Conservation (phyloP, 1,140 invertebrate species). For the Magallana gigas region DNA sequence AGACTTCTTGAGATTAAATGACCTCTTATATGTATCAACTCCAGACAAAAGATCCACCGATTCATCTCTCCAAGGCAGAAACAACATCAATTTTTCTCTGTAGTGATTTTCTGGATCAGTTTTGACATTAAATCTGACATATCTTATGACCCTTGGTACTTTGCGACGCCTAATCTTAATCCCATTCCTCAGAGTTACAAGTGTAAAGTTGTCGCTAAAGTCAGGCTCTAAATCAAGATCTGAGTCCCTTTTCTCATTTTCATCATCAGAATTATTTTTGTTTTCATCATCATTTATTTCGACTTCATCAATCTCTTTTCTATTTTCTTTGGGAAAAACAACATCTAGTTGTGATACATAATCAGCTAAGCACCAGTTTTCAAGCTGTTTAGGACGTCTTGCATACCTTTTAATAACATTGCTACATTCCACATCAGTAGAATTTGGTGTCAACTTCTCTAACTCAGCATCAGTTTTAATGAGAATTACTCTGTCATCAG, state of each 20-base stretch:
- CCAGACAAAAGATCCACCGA: too few relatives aligned
- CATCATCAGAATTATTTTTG: not conserved
- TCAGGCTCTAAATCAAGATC: not conserved
- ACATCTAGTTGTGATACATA: not conserved
- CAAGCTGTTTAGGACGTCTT: not conserved
- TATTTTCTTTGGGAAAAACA: slow-evolving; percentile 19
- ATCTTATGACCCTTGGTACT: not conserved
- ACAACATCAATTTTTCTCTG: too few relatives aligned
- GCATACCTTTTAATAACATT: not conserved
- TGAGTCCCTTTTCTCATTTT: not conserved
- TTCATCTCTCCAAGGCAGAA: too few relatives aligned
- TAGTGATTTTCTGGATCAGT: too few relatives aligned
- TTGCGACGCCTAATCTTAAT: slow-evolving; percentile 40
- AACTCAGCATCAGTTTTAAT: slow-evolving; percentile 20
- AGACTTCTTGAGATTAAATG: not conserved
- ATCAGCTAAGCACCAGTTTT: too few relatives aligned
- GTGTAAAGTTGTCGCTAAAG: not conserved
- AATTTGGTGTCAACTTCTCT: slow-evolving; percentile 9
- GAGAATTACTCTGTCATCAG: slow-evolving; percentile 27
- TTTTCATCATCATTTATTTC: slow-evolving; percentile 37
- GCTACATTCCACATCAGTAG: slow-evolving; percentile 15
- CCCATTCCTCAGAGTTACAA: slow-evolving; percentile 48
- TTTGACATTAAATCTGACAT: not conserved
- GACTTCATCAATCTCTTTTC: not conserved
- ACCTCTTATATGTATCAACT: too few relatives aligned